These are phyloP conservation scores for Tangara arthus DNA, from an alignment of 2,797 vertebrate genomes.

Conservation along the genomic window DNA sequence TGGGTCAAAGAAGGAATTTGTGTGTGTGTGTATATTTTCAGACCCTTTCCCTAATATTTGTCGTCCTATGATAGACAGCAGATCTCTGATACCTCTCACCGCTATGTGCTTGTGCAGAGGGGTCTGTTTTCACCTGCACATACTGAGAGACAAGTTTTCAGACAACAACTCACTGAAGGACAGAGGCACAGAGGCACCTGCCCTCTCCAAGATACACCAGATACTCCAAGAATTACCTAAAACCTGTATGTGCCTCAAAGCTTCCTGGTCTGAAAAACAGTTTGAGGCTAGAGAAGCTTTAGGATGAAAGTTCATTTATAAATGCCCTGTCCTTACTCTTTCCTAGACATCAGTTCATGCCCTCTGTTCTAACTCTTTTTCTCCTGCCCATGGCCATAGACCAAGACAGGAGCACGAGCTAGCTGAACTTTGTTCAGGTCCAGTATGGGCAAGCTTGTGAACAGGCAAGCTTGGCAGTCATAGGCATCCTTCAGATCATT, in stretches of 20 bases:
- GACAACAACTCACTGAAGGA: neutral
- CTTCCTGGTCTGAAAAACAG: neutral
- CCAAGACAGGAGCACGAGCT: neutral
- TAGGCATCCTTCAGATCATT: neutral
- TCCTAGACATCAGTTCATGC: neutral
- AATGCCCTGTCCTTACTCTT: neutral
- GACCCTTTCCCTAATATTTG: neutral
- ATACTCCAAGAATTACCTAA: neutral
- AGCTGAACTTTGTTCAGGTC: neutral
- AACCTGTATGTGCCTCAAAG: neutral
- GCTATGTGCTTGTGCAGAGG: neutral
- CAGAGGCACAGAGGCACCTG: neutral
- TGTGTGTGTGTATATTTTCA: neutral
- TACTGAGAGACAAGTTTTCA: neutral
- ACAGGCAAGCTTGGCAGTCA: too few relatives aligned
- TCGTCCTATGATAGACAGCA: neutral
- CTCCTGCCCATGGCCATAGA: neutral
- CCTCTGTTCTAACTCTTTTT: neutral
- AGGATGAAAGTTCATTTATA: neutral
- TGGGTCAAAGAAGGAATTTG: neutral
- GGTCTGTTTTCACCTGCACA: neutral
- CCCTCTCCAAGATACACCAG: neutral
- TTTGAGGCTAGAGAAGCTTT: neutral
- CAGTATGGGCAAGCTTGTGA: neutral
- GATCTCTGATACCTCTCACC: neutral